Evolutionary conservation across 2,888 invertebrate genomes (phyloP), one percentile per base, ranked within the genome.

Genomic region (Dendrolimus pini): DNA sequence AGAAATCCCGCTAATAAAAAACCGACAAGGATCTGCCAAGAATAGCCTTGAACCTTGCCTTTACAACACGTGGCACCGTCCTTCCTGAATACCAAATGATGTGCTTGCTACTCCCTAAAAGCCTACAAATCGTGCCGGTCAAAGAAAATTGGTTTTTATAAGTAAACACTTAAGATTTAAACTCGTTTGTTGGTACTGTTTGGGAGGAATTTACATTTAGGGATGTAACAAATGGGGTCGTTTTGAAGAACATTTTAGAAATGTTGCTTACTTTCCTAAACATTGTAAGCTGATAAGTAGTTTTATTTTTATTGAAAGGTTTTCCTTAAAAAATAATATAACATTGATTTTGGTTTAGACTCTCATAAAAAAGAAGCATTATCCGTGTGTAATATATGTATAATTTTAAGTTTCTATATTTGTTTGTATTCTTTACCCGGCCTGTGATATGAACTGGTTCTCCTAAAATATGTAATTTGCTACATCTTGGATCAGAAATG

Each of bases 41-140:
- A 30, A 30, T 30, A 83, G 81, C 82, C 82, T 85, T 83, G 83
- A 85, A 83, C 84, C 74, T 75, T 69, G 75, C 12, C 14, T 62
- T 30, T 75, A 77, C 81, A 85, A 82, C 86, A 86, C 84, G 85
- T 85, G 86, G 82, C 76, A 66, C 63, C 75, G 75, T 77, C 78
- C 76, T 72, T 65, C 69, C 47, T 62, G 78, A 83, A 85, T 82
- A 80, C 82, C 71, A 80, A 85, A 81, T 78, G 74, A 78, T 82
- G 71, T 74, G 70, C 75, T 70, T 68, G 70, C 75, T 78, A 77
- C 78, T 80, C 77, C 77, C 75, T 70, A 66, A 71, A 82, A 75
- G 79, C 75, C 80, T 67, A 66, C 68, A 65, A 59, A 58, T 62
- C 58, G 54, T 59, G 59, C 62, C 65, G 62, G 59, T 66, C 64